These are phyloP conservation scores for Coelopa frigida DNA, from an alignment of 1,140 invertebrate genomes.

Conservation along the genomic window DNA sequence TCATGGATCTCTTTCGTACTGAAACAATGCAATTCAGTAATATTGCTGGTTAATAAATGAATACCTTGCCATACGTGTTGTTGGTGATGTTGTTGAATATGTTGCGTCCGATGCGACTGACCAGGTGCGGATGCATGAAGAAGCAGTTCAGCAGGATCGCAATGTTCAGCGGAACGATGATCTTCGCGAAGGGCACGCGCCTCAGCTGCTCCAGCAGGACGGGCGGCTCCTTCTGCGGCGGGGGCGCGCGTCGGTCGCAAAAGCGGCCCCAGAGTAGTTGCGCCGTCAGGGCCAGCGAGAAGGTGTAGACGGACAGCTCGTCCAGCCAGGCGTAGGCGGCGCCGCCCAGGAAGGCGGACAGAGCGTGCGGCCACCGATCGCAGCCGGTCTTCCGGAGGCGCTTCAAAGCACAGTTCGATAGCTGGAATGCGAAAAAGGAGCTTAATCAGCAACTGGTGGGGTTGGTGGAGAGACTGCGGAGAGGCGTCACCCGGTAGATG, in stretches of 20 bases:
- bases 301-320: background rate
- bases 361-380: background rate
- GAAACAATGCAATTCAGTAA: no score
- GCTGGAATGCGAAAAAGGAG: background rate
- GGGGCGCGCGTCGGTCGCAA: background rate
- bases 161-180: background rate
- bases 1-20: no score
- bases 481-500: no score
- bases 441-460: no score
- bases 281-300: constrained; percentile 1
- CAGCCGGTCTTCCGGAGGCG: background rate
- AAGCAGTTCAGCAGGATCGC: no score
- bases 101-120: no score
- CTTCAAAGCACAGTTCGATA: background rate
- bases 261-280: constrained; percentile 3
- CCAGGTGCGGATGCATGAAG: no score
- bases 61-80: no score
- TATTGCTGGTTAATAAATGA: no score
- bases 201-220: background rate
- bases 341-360: constrained; percentile 2
- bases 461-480: no score
- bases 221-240: background rate
- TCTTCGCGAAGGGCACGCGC: constrained; percentile 2
- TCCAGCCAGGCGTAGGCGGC: background rate
- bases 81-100: no score